phyloP scores from a whole-genome alignment of 1,140 invertebrate genomes.

The Pygmarrhopalites habei region DNA sequence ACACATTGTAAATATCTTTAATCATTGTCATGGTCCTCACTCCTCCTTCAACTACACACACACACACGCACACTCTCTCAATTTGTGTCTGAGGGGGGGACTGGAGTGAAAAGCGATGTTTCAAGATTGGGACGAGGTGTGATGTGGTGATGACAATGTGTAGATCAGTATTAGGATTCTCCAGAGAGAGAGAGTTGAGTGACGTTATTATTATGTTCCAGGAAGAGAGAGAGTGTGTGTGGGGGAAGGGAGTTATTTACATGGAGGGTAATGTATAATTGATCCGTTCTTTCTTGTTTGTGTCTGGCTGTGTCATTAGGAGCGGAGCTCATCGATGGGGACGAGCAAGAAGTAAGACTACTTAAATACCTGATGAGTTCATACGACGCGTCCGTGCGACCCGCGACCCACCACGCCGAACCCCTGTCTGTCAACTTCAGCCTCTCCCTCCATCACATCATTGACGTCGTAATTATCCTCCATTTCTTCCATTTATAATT shows the following conservation, averaged over 20 bases:
- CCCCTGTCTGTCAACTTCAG: constrained; percentile 68
- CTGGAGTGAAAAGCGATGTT: no score
- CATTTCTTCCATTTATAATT: not conserved
- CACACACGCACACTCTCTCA: no score
- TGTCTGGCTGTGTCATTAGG: constrained; percentile 3
- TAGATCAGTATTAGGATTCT: not conserved
- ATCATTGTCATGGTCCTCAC: no score
- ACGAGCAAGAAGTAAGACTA: constrained; percentile 63
- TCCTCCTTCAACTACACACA: no score
- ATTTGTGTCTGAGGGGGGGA: no score
- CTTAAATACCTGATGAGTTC: constrained; percentile 62
- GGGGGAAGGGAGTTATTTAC: not conserved
- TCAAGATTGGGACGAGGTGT: no score
- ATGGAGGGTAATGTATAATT: not conserved
- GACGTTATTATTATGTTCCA: not conserved
- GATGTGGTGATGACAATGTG: not conserved
- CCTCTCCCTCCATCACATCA: constrained; percentile 71
- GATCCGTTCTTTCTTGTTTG: not conserved
- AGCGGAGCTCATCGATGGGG: constrained; percentile 39
- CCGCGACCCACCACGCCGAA: constrained; percentile 63
- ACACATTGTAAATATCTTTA: no score
- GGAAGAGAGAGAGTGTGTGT: not conserved
- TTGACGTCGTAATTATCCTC: constrained; percentile 63
- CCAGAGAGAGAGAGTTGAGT: not conserved
- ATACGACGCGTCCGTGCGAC: constrained; percentile 67